Conservation (phyloP, 2,888 invertebrate genomes). For the Gymnocheta viridis region DNA sequence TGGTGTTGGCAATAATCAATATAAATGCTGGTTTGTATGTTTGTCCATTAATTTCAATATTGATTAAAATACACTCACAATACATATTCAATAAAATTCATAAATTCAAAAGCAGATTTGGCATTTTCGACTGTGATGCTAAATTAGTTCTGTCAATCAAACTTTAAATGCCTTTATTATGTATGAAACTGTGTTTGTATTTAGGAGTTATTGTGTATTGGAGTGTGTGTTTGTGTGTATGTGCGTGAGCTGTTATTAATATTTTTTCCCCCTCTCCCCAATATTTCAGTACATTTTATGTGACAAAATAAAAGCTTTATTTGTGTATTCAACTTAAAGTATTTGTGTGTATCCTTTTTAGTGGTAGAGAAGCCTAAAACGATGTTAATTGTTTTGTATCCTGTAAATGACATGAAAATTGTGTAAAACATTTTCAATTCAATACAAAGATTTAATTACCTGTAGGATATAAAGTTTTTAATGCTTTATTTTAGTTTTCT, state of each 20-base stretch:
- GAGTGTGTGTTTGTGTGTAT: background rate
- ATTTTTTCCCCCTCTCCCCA: background rate
- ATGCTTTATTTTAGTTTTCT: background rate
- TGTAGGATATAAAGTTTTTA: conserved; percentile 5
- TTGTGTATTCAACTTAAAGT: background rate
- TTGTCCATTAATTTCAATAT: conserved; percentile 15
- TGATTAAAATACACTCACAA: background rate
- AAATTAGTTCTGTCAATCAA: conserved; percentile 72
- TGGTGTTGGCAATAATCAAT: background rate
- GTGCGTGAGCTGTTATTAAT: conserved; percentile 10
- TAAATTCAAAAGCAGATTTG: conserved; percentile 55
- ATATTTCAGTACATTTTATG: conserved; percentile 12
- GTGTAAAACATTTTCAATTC: conserved; percentile 38
- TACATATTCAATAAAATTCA: conserved; percentile 44
- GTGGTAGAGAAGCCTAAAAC: conserved; percentile 21
- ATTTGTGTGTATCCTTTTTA: background rate
- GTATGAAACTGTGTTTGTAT: background rate
- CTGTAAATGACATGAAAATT: conserved; percentile 63
- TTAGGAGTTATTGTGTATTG: background rate
- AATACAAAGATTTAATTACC: conserved; percentile 54
- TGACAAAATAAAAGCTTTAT: conserved; percentile 41
- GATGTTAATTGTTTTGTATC: conserved; percentile 33
- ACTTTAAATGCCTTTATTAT: conserved; percentile 54
- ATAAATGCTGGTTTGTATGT: background rate
- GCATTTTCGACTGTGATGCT: conserved; percentile 62